phyloP scores from a whole-genome alignment of 2,888 invertebrate genomes.

The Phortica magna region DNA sequence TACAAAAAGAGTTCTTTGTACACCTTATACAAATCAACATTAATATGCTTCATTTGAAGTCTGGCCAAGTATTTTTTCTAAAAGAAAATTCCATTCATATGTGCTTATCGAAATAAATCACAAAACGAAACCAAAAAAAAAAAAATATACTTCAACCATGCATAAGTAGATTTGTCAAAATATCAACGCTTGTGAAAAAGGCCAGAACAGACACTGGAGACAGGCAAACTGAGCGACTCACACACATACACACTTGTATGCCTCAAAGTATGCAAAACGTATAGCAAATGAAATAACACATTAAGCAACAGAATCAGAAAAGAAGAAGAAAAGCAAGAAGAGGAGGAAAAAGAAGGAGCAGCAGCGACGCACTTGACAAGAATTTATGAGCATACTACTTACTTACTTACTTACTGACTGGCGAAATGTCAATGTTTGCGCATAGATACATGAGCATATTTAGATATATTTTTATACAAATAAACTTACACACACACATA shows the following conservation, averaged over 20 bases:
- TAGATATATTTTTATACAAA: constrained; percentile 9
- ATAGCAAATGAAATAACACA: constrained; percentile 16
- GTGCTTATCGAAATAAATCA: constrained; percentile 29
- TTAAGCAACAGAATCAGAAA: not conserved
- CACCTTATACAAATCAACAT: too few species aligned
- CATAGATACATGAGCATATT: constrained; percentile 2
- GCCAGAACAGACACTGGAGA: not conserved
- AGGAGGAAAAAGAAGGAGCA: not conserved
- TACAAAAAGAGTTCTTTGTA: too few species aligned
- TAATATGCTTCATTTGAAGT: too few species aligned
- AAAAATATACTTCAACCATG: constrained; percentile 45
- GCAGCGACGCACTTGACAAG: constrained; percentile 19
- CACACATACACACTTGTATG: not conserved
- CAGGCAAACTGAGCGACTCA: not conserved
- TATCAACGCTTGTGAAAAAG: constrained; percentile 10
- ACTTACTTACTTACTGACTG: constrained; percentile 14
- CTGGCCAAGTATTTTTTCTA: not conserved
- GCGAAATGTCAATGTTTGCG: constrained; percentile 29
- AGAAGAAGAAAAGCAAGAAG: not conserved
- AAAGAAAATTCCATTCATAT: constrained; percentile 16
- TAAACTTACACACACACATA: constrained; percentile 8
- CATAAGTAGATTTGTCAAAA: constrained; percentile 72
- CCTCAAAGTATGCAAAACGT: constrained; percentile 33
- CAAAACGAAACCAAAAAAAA: constrained; percentile 2
- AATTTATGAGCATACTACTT: constrained; percentile 29